These are phyloP conservation scores for Acleris literana DNA, from an alignment of 2,888 invertebrate species.

Conservation along the genomic window DNA sequence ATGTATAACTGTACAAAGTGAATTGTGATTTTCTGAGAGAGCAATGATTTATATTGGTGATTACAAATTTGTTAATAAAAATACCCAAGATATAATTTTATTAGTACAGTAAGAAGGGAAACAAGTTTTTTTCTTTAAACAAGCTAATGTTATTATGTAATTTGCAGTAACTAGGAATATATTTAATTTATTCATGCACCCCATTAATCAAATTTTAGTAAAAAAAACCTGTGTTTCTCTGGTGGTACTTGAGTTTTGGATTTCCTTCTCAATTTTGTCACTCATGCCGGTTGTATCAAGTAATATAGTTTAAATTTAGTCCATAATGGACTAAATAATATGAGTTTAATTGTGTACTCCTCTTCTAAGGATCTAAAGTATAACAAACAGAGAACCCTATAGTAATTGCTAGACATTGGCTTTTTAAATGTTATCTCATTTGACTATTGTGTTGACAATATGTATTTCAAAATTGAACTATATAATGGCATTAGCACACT, in stretches of 20 bases:
- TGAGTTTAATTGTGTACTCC: background rate
- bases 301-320: slow-evolving; percentile 8
- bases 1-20: too few species aligned
- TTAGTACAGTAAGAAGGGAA: too few species aligned
- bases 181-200: background rate
- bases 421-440: background rate
- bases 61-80: too few species aligned
- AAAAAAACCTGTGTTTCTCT: slow-evolving; percentile 62
- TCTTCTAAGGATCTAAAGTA: slow-evolving; percentile 10
- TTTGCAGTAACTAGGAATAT: too few species aligned
- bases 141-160: too few species aligned
- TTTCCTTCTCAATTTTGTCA: slow-evolving; percentile 53
- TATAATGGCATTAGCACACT: background rate
- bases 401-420: background rate
- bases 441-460: background rate
- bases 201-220: slow-evolving; percentile 27
- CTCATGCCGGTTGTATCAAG: slow-evolving; percentile 50
- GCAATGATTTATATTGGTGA: too few species aligned
- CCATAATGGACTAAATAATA: slow-evolving; percentile 9
- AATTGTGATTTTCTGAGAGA: too few species aligned
- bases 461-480: background rate
- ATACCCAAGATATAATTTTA: too few species aligned
- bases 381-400: slow-evolving; percentile 4
- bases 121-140: too few species aligned
- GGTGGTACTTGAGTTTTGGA: slow-evolving; percentile 51